phyloP scores from a whole-genome alignment of 1,140 invertebrate species.

The Coptotermes formosanus region DNA sequence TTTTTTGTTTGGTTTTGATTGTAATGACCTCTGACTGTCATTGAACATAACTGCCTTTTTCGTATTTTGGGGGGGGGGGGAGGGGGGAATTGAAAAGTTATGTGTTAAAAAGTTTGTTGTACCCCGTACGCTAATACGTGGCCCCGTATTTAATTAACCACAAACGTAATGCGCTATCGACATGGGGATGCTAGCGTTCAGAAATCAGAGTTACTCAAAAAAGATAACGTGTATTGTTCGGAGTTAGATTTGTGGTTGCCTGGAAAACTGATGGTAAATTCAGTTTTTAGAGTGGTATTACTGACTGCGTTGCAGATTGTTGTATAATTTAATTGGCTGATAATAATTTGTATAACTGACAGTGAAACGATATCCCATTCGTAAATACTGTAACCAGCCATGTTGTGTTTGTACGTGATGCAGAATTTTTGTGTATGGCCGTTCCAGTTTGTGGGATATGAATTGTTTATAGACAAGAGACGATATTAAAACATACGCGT shows the following conservation, averaged over 20 bases:
- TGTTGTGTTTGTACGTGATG: background rate
- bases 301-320: background rate
- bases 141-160: background rate
- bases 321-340: background rate
- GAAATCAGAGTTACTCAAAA: background rate
- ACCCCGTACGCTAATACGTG: too few species aligned
- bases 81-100: too few species aligned
- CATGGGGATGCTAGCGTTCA: background rate
- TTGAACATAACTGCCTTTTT: too few species aligned
- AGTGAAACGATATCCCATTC: background rate
- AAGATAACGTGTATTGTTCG: background rate
- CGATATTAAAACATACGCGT: background rate
- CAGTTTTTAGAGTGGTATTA: background rate
- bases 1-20: too few species aligned
- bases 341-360: conserved; percentile 1
- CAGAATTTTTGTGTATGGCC: background rate
- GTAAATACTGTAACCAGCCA: background rate
- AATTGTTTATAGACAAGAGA: background rate
- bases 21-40: too few species aligned
- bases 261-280: background rate
- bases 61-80: too few species aligned
- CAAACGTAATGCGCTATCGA: background rate
- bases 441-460: background rate
- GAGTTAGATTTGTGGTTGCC: background rate
- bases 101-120: too few species aligned